Evolutionary conservation across 2,888 invertebrate species (phyloP).

Genomic region (Eurytoma adleriae): DNA sequence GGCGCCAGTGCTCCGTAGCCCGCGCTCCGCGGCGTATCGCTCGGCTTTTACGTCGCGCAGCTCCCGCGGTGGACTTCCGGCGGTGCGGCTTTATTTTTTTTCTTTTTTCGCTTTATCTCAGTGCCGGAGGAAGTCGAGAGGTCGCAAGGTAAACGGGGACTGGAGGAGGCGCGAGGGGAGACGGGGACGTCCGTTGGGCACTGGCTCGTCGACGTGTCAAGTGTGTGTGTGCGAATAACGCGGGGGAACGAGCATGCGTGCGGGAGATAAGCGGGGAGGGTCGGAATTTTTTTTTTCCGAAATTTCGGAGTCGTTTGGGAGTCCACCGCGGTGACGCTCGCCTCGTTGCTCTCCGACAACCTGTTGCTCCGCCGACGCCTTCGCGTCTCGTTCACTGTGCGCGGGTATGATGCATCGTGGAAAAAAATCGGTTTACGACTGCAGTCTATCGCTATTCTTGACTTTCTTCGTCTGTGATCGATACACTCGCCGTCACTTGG

Average conservation of each 20-base stretch:
- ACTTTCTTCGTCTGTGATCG: background rate
- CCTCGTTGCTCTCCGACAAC: background rate
- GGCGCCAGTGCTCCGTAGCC: too few relatives aligned
- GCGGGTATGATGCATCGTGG: background rate
- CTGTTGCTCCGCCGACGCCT: background rate
- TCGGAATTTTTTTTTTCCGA: background rate
- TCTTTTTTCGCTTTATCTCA: too few relatives aligned
- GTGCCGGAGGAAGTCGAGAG: too few relatives aligned
- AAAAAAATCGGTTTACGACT: background rate
- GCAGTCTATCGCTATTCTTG: background rate
- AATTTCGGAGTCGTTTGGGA: background rate
- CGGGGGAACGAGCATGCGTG: constrained; percentile 30
- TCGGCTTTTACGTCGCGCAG: too few relatives aligned
- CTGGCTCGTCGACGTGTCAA: background rate
- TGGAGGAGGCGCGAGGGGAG: too few relatives aligned
- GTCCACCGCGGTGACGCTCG: too few relatives aligned
- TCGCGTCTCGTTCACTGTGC: background rate
- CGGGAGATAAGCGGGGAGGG: background rate
- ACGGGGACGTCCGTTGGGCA: background rate
- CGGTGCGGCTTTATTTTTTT: too few relatives aligned
- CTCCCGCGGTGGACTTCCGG: too few relatives aligned
- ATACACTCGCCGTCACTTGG: too few relatives aligned
- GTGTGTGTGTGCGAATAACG: background rate
- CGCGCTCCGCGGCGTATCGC: too few relatives aligned
- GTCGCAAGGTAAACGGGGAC: too few relatives aligned